phyloP scores from a whole-genome alignment of 2,888 invertebrate genomes.

The Atethmia centrago region DNA sequence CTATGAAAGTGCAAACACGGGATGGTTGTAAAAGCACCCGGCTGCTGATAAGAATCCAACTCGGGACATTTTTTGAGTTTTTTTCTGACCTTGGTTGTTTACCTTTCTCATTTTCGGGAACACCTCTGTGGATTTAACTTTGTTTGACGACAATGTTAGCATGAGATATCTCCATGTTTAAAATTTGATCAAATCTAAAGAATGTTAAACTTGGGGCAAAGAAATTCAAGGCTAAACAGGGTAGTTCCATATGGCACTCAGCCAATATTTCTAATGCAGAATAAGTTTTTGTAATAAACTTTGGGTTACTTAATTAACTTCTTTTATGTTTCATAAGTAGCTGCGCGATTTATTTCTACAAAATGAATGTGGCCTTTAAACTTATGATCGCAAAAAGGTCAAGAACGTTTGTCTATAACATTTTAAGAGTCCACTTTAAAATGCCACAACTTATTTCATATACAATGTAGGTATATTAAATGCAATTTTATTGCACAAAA shows the following conservation, averaged over 20 bases:
- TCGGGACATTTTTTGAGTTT: constrained; percentile 53
- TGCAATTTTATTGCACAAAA: constrained; percentile 42
- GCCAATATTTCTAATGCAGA: constrained; percentile 44
- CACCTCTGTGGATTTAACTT: constrained; percentile 31
- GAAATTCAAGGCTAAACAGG: constrained; percentile 44
- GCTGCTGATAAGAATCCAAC: constrained; percentile 69
- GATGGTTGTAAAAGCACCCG: constrained; percentile 73
- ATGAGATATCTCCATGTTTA: constrained; percentile 45
- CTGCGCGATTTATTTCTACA: constrained; percentile 62
- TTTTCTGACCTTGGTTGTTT: constrained; percentile 57
- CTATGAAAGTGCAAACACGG: constrained; percentile 79
- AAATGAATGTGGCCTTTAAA: constrained; percentile 68
- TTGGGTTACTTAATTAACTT: constrained; percentile 51
- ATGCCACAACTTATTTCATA: constrained; percentile 64
- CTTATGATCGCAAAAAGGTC: constrained; percentile 69
- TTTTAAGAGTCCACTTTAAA: constrained; percentile 65
- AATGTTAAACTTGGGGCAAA: constrained; percentile 26
- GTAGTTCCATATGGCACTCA: constrained; percentile 33
- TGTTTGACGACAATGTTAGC: constrained; percentile 52
- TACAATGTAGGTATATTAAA: constrained; percentile 30
- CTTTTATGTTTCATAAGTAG: constrained; percentile 54
- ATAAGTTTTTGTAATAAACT: constrained; percentile 44
- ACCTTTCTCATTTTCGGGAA: constrained; percentile 43
- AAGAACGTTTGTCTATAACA: constrained; percentile 68
- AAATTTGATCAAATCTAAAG: constrained; percentile 34